These are phyloP conservation scores for Petrosia ficiformis DNA, from an alignment of 37 sponge, comb jelly and placozoan species.

Conservation along the genomic window DNA sequence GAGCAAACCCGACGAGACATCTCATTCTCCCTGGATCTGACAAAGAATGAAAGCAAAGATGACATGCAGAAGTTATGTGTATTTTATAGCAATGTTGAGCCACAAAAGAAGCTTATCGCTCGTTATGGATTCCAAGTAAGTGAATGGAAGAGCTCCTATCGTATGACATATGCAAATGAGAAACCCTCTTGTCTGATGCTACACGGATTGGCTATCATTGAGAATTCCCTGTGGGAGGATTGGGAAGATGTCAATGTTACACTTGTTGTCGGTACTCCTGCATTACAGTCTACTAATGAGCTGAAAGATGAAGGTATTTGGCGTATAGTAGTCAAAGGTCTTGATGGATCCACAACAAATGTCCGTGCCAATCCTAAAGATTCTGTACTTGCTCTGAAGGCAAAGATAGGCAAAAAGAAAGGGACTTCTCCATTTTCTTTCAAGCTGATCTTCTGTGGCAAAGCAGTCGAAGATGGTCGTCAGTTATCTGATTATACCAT, in stretches of 20 bases:
- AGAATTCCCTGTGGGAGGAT: conserved; percentile 85
- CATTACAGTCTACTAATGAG: conserved; percentile 25
- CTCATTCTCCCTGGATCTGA: conserved; percentile 70
- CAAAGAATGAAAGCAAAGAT: conserved; percentile 33
- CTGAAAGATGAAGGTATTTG: conserved; percentile 29
- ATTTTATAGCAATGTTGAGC: conserved; percentile 64
- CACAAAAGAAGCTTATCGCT: conserved; percentile 37
- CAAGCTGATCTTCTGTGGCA: conserved; percentile 77
- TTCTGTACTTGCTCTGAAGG: conserved; percentile 56
- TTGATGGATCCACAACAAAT: conserved; percentile 26
- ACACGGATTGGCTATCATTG: conserved; percentile 81
- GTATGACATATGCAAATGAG: conserved; percentile 43
- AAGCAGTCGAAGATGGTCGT: conserved; percentile 77
- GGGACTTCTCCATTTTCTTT: conserved; percentile 19
- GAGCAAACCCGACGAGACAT: conserved; percentile 59
- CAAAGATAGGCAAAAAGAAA: conserved; percentile 63
- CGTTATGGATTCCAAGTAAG: conserved; percentile 69
- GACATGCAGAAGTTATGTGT: conserved; percentile 81
- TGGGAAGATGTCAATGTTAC: conserved; percentile 83
- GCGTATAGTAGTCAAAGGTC: conserved; percentile 42
- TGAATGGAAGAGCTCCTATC: conserved; percentile 91
- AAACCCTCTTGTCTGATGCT: conserved; percentile 47
- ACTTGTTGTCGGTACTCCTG: conserved; percentile 85
- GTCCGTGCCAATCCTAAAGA: conserved; percentile 76
- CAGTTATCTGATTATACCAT: conserved; percentile 85